Evolutionary conservation across 2,888 invertebrate species (phyloP), one percentile per base, ranked within the genome.

Genomic region (Trilocha varians): DNA sequence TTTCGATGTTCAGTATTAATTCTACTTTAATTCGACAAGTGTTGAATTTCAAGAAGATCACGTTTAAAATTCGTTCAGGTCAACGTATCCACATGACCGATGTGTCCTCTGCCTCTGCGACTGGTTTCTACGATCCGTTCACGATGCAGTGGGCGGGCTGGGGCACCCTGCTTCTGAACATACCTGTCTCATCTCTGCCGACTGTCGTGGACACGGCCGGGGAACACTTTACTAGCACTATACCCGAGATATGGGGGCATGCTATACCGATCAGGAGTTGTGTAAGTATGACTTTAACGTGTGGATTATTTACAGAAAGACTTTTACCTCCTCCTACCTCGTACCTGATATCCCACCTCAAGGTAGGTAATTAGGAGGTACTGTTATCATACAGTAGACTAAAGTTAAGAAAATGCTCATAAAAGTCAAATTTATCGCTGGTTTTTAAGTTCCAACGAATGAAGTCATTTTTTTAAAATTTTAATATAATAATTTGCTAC

Each of bases 101-200:
- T 65, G 91, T 93, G n/a, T 95, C 96, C 0, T 95, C 93, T 54
- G 96, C 96, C 1, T 94, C 96, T 32, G 93, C 95, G 1, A 97
- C 98, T 0, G 98, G 97, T 1, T 88, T 99, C 58, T 99, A 89
- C 70, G 98, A 99, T 74, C 97, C 98, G 0, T 99, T 96, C 70
- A 90, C 92, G 47, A 87, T 95, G 83, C 84, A 90, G 48, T 99
- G 98, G 97, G 93, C 95, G 0, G 82, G 79, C 5, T 91, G 91
- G 87, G 90, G 91, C 8, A 87, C 92, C 52, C 77, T 83, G 13
- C 65, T 96, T 25, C 89, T 97, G 55, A 89, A 90, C 44, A 90
- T 98, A 59, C 93, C 97, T 13, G 70, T 83, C 4, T 75, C 82
- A 3, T 91, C 97, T 35, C 83, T 98, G 41, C 98, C 98, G 0